Evolutionary conservation across 1,140 invertebrate genomes (phyloP).

Genomic region (Drosophila virilis): DNA sequence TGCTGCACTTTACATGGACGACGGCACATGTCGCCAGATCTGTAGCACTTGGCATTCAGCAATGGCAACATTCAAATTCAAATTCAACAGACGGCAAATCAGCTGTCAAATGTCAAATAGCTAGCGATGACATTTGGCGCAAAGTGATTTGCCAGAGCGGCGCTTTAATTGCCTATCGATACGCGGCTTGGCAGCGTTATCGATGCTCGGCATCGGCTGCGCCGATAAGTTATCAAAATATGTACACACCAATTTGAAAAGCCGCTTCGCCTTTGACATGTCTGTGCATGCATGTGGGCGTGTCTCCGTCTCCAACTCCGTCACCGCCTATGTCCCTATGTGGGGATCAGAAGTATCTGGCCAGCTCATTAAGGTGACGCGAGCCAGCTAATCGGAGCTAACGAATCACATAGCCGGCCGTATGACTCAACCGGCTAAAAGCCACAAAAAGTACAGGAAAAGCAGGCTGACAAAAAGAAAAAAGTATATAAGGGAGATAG

Average conservation of each 20-base stretch:
- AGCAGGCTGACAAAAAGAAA: slow-evolving; percentile 13
- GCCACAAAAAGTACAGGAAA: slow-evolving; percentile 10
- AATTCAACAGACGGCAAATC: slow-evolving; percentile 50
- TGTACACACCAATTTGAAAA: slow-evolving; percentile 13
- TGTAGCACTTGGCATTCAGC: background rate
- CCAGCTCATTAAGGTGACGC: slow-evolving; percentile 76
- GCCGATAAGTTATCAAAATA: slow-evolving; percentile 16
- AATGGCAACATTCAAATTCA: slow-evolving; percentile 47
- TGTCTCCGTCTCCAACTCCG: background rate
- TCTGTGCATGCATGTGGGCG: background rate
- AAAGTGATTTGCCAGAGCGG: background rate
- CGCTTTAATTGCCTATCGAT: slow-evolving; percentile 35
- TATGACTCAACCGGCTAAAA: slow-evolving; percentile 60
- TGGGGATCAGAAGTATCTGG: slow-evolving; percentile 12
- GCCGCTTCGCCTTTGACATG: slow-evolving; percentile 3
- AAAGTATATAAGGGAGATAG: background rate
- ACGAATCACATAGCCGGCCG: slow-evolving; percentile 49
- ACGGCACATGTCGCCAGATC: slow-evolving; percentile 23
- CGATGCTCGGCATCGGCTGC: slow-evolving; percentile 19
- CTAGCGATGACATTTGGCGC: slow-evolving; percentile 45
- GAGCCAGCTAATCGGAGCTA: slow-evolving; percentile 73
- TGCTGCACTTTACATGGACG: slow-evolving; percentile 19
- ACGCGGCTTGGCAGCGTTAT: slow-evolving; percentile 25
- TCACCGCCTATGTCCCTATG: background rate
- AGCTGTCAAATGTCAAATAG: slow-evolving; percentile 46